Base-by-base conservation (phyloP, 1,140 invertebrate genomes). In the Diabrotica virgifera region DNA sequence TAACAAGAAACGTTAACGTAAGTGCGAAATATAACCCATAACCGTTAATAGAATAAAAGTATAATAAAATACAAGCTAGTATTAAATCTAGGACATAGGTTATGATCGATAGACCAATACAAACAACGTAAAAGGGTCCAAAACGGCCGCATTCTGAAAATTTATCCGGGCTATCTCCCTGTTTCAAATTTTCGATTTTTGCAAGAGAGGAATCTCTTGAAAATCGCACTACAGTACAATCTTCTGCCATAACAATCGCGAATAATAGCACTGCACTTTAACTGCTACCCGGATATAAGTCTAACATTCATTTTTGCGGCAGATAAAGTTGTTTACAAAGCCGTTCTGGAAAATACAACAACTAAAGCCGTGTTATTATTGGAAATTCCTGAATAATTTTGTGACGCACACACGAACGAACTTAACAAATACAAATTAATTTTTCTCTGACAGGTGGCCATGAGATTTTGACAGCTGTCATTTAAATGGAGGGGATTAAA, bases 81-180 rank as follows among this genome's bases (percentile, higher is more conserved):
- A 68, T 74, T 54, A 82, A 68, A 69, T 82, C 81, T 56, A 79
- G 52, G n/a, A 77, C 55, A 65, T 81, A 82, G 6, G 81, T 81
- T 60, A 77, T 66, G 40, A 80, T 79, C 50, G 78, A 80, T 67
- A 80, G 70, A 56, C 71, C 60, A 60, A 80, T 75, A 64, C 78
- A 80, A 55, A 76, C 69, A 52, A 76, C 72, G 66, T 80, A 77
- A 68, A 78, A 80, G 35, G 69, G 11, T 13, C 72, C 72, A 61
- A 79, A 77, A 57, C 74, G 75, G n/a, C 62, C 68, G 10, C 69
- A 70, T 62, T 74, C 75, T 5, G 67, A 61, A 10, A 76, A 63
- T 68, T 76, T 77, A 50, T 74, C 73, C 7, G 69, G 59, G 40
- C 65, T 60, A 14, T 77, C 76, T 52, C 70, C 72, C 7, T 73